Evolutionary conservation across 2,888 invertebrate species (phyloP).

Genomic region (Catocala nupta): DNA sequence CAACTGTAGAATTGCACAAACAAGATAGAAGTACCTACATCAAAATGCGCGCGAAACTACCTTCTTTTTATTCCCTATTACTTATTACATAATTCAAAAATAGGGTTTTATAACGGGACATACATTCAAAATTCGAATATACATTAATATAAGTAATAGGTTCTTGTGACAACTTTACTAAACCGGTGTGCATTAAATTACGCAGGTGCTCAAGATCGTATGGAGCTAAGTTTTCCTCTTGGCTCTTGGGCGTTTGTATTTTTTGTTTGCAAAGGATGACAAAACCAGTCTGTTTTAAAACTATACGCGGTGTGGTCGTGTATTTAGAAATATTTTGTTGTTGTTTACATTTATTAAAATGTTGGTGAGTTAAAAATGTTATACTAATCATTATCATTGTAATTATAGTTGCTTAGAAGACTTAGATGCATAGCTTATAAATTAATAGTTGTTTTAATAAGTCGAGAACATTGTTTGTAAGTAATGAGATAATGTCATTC

Average conservation of each 20-base stretch:
- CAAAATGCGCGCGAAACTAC: no score
- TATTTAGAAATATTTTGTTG: conserved; percentile 11
- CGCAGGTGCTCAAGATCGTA: conserved; percentile 3
- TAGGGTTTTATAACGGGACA: no score
- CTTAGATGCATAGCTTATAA: not conserved
- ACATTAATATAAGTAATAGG: no score
- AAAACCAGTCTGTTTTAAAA: conserved; percentile 59
- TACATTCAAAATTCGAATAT: no score
- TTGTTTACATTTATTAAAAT: conserved; percentile 19
- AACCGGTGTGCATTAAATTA: conserved; percentile 34
- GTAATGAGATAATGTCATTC: no score
- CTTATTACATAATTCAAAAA: no score
- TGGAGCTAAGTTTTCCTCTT: conserved; percentile 54
- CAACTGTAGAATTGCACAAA: no score
- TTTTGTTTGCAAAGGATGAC: conserved; percentile 50
- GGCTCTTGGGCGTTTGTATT: conserved; percentile 39
- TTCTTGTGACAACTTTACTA: conserved; percentile 11
- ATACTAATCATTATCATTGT: no score
- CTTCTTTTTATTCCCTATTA: no score
- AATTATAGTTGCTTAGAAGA: no score
- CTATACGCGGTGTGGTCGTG: conserved; percentile 47
- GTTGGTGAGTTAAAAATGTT: conserved; percentile 36
- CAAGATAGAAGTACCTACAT: no score
- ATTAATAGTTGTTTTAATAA: not conserved
- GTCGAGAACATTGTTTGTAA: no score